Conservation (phyloP, 2,113 vertebrate genomes). For the Cinclus cinclus region DNA sequence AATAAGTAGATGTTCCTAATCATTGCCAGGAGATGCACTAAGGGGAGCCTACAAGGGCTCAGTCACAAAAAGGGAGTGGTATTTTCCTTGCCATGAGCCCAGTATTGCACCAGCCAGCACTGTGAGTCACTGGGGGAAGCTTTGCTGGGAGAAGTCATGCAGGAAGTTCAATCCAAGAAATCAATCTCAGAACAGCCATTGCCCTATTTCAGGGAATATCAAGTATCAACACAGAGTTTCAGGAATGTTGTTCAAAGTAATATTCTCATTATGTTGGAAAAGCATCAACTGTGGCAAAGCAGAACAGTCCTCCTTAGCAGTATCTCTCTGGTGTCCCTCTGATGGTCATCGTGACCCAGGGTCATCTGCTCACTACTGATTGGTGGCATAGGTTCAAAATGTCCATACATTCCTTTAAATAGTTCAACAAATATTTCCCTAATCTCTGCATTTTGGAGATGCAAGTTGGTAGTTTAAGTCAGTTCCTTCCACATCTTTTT, state of each 20-base stretch:
- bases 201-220: not conserved
- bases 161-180: constrained; percentile 15
- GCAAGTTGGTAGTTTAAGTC: not conserved
- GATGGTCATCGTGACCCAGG: not conserved
- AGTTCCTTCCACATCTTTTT: not conserved
- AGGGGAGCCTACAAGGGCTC: constrained; percentile 48
- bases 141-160: constrained; percentile 12
- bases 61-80: constrained; percentile 40
- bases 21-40: constrained; percentile 70
- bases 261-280: not conserved
- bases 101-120: not conserved
- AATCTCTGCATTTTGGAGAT: not conserved
- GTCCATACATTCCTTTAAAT: constrained; percentile 3
- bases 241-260: not conserved
- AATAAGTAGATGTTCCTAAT: constrained; percentile 59
- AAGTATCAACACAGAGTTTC: not conserved
- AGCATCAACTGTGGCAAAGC: not conserved
- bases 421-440: not conserved
- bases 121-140: constrained; percentile 29
- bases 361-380: not conserved
- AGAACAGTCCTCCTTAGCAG: not conserved
- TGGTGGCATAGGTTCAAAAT: constrained; percentile 5
- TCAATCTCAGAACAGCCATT: not conserved
- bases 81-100: constrained; percentile 48
- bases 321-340: not conserved